These are phyloP conservation scores for Sepioteuthis lessoniana DNA, from an alignment of 2,888 invertebrate species.

Conservation along the genomic window DNA sequence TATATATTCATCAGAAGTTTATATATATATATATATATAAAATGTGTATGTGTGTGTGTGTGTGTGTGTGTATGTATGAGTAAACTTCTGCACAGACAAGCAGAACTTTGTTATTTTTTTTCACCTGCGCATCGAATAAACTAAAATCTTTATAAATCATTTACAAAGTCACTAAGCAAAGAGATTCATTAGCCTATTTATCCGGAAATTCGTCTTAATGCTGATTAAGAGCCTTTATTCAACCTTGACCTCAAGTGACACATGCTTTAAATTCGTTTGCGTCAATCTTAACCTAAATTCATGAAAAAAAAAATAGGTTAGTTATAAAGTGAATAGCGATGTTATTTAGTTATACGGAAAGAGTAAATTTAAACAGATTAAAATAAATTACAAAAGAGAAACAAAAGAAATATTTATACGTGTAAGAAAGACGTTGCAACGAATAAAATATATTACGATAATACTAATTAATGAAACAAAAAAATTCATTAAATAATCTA, in stretches of 20 bases:
- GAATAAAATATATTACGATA: not conserved
- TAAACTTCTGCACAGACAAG: too few species aligned
- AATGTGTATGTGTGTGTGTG: too few species aligned
- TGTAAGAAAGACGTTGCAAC: not conserved
- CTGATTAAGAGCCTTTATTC: not conserved
- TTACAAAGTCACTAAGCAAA: too few species aligned
- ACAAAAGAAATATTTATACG: not conserved
- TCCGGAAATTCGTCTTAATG: not conserved
- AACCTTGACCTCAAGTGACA: not conserved
- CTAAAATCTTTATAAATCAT: too few species aligned
- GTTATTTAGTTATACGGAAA: not conserved
- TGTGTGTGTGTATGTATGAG: too few species aligned
- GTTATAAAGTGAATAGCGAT: not conserved
- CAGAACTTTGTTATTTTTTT: too few species aligned
- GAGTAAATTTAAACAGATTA: not conserved
- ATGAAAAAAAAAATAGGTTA: not conserved
- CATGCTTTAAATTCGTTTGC: not conserved
- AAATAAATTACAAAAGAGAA: not conserved
- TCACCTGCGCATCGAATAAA: too few species aligned
- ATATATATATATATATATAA: too few species aligned
- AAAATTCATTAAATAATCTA: not conserved
- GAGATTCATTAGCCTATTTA: too few species aligned
- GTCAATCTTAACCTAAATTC: not conserved
- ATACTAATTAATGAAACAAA: not conserved
- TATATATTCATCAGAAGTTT: too few species aligned